Base-by-base conservation (phyloP, 2,113 vertebrate genomes). In the Jacana jacana region DNA sequence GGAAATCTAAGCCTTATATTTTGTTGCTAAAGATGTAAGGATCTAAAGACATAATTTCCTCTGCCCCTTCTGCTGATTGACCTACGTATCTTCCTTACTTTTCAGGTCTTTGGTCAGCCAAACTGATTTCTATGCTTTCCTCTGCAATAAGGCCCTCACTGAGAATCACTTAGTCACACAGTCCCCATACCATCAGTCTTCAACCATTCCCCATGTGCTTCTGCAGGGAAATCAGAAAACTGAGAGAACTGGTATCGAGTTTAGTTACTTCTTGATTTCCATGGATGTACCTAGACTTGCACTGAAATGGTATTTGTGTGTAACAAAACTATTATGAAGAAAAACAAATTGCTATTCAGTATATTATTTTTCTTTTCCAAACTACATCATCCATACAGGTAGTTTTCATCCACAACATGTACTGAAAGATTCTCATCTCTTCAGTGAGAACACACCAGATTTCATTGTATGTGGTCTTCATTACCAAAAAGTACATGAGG, bases 81-180 rank as follows among this genome's bases (percentile, higher is more conserved):
- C 75, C 88, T 91, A 95, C 90, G 95, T 86, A 91, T 58, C 70
- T 63, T 96, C 61, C 88, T 92, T 57, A 70, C 35, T 95, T 93
- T 89, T 79, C 66, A 72, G 85, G 48, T 92, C 61, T 96, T 96
- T 84, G 75, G 80, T 93, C 89, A 95, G 82, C 30, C 70, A 88
- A 97, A 96, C 97, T 97, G 83, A 96, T 97, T 97, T 95, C 81
- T 87, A 54, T 96, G 63, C 81, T 87, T 86, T 93, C 37, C 49
- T 96, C 79, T 94, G 57, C 75, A 80, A 93, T 95, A 89, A 95
- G 85, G 17, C 44, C 64, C 88, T 91, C 69, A 46, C 33, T 95
- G 82, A 97, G 82, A 91, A 91, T 88, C 71, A 77, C 57, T 60
- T 30, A 16, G 27, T 61, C 46, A 73, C 60, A 39, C 24, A 40